These are phyloP conservation scores for Phrynocephalus forsythii DNA, from an alignment of 2,797 vertebrate species.

Conservation along the genomic window DNA sequence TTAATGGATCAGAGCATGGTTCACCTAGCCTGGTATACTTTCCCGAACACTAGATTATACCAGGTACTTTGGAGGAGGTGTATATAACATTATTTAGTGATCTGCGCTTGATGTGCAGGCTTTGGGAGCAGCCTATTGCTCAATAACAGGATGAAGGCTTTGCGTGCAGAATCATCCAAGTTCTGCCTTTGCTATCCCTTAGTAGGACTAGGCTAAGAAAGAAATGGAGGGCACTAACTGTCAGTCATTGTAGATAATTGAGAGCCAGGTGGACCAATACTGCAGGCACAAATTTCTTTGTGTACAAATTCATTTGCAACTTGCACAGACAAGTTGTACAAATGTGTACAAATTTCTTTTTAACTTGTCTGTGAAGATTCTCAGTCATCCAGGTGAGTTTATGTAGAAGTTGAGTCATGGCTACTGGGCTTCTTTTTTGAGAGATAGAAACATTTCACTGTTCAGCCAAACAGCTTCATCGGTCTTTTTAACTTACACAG, in stretches of 20 bases:
- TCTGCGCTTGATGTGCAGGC: not conserved
- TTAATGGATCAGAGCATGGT: constrained; percentile 23
- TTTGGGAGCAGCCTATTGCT: not conserved
- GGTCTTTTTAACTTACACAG: too few relatives aligned
- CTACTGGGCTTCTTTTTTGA: too few relatives aligned
- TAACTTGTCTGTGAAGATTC: too few relatives aligned
- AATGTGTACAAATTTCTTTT: too few relatives aligned
- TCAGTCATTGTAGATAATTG: not conserved
- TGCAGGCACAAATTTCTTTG: not conserved
- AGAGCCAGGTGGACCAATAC: not conserved
- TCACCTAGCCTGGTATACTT: not conserved
- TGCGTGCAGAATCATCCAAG: not conserved
- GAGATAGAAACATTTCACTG: too few relatives aligned
- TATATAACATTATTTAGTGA: constrained; percentile 16
- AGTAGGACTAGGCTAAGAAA: not conserved
- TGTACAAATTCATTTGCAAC: too few relatives aligned
- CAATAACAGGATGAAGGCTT: not conserved
- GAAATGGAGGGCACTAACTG: not conserved
- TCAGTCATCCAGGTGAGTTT: too few relatives aligned
- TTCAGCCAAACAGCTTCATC: too few relatives aligned
- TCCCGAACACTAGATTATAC: not conserved
- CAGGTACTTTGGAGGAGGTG: constrained; percentile 5
- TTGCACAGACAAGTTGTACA: not conserved
- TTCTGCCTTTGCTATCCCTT: not conserved
- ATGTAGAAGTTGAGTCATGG: too few relatives aligned